Percentiles rank a stretch among this genome's conserved stretches.
Evolutionary conservation across 2,113 vertebrate species (phyloP).

Genomic region (Stomatorhinus ivindoensis): DNA sequence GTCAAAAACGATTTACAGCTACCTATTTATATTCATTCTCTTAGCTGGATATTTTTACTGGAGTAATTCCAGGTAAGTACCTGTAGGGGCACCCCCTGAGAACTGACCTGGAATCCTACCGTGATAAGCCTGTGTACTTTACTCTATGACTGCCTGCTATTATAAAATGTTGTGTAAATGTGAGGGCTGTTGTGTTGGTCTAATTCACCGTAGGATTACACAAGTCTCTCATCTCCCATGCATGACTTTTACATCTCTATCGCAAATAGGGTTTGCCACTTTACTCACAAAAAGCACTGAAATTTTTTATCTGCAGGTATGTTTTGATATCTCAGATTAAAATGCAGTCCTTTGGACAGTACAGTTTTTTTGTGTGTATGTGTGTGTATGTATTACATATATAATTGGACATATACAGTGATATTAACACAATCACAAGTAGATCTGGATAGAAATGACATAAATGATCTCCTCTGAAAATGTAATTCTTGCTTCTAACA

Average conservation of each 20-base stretch:
- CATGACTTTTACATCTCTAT: not conserved
- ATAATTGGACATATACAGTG: not conserved
- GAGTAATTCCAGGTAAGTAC: not conserved
- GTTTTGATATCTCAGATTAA: not conserved
- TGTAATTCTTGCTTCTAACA: slow-evolving; percentile 37
- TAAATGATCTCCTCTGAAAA: not conserved
- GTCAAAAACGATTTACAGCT: not conserved
- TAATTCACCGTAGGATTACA: not conserved
- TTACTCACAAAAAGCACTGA: not conserved
- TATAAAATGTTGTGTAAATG: not conserved
- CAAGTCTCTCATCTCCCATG: not conserved
- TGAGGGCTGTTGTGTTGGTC: not conserved
- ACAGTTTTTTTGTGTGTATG: not conserved
- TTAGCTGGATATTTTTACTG: not conserved
- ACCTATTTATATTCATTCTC: not conserved
- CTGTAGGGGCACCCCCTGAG: not conserved
- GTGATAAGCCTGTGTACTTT: not conserved
- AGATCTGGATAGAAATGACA: not conserved
- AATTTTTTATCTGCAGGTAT: not conserved
- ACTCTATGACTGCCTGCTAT: not conserved
- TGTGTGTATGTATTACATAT: not conserved
- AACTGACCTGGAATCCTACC: not conserved
- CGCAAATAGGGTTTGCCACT: not conserved
- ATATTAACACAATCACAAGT: not conserved
- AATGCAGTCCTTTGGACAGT: not conserved